Percentiles rank a stretch among this genome's conserved stretches.
Evolutionary conservation across 1,140 invertebrate genomes (phyloP).

Genomic region (Pinna nobilis): DNA sequence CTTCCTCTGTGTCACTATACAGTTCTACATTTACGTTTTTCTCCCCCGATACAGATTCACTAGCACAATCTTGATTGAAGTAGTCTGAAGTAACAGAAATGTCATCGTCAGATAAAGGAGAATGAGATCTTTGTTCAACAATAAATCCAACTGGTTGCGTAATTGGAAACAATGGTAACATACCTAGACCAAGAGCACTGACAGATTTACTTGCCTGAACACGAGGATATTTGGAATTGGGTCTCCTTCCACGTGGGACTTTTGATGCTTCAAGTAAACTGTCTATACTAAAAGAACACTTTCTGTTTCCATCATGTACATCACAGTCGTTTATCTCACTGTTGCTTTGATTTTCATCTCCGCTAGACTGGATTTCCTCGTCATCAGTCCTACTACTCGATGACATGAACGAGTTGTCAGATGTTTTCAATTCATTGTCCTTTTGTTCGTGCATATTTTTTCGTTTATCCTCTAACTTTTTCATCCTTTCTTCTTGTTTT

Average conservation of each 20-base stretch:
- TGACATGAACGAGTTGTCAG: not conserved
- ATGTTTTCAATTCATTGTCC: not conserved
- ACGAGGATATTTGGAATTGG: slow-evolving; percentile 76
- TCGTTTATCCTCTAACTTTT: slow-evolving; percentile 65
- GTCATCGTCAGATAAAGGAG: slow-evolving; percentile 23
- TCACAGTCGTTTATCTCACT: slow-evolving; percentile 14
- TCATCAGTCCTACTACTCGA: not conserved
- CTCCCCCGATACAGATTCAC: slow-evolving; percentile 3
- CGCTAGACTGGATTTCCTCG: not conserved
- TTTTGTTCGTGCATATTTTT: slow-evolving; percentile 47
- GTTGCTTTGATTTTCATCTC: not conserved
- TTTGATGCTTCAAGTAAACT: slow-evolving; percentile 56
- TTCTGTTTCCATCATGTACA: slow-evolving; percentile 32
- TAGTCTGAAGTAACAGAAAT: slow-evolving; percentile 29
- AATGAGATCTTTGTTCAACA: slow-evolving; percentile 59
- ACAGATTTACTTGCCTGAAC: slow-evolving; percentile 76
- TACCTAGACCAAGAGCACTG: slow-evolving; percentile 64
- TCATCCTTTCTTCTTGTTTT: slow-evolving; percentile 81
- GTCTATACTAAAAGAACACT: slow-evolving; percentile 58
- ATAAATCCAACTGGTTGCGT: slow-evolving; percentile 76
- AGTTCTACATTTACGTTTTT: slow-evolving; percentile 18
- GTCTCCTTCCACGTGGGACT: slow-evolving; percentile 54
- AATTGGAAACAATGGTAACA: slow-evolving; percentile 75
- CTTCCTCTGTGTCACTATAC: not conserved
- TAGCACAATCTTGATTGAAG: slow-evolving; percentile 22